Conservation (phyloP, 2,113 vertebrate genomes). For the Odontesthes bonariensis region DNA sequence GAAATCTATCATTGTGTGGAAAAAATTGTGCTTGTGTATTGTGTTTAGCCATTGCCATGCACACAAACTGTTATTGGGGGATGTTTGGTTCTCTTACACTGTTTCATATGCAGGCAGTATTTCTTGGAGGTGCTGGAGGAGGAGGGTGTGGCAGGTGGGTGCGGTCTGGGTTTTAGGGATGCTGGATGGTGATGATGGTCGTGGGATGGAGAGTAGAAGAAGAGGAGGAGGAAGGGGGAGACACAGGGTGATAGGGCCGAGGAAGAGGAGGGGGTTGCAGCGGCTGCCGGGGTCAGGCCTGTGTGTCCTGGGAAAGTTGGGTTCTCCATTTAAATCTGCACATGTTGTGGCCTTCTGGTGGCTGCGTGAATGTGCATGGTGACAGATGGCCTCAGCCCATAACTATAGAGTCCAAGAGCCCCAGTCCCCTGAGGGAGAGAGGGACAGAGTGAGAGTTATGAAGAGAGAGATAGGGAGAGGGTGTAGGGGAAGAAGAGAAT, state of each 20-base stretch:
- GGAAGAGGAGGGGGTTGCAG: slow-evolving; percentile 52
- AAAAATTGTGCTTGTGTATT: slow-evolving; percentile 27
- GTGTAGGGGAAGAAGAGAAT: slow-evolving; percentile 35
- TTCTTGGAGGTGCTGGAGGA: slow-evolving; percentile 52
- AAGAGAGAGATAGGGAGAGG: slow-evolving; percentile 28
- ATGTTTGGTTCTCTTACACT: slow-evolving; percentile 46
- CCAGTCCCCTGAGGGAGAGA: slow-evolving; percentile 62
- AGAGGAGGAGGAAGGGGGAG: slow-evolving; percentile 19
- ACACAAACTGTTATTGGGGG: too few species aligned
- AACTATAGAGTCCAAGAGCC: slow-evolving; percentile 80
- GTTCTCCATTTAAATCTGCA: slow-evolving; percentile 85
- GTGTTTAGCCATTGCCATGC: slow-evolving; percentile 46
- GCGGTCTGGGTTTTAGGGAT: slow-evolving; percentile 52
- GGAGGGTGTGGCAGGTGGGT: slow-evolving; percentile 66
- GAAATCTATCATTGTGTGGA: slow-evolving; percentile 71
- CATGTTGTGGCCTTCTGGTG: slow-evolving; percentile 87
- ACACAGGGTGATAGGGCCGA: slow-evolving; percentile 29
- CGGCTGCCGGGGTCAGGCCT: slow-evolving; percentile 84
- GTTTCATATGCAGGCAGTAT: slow-evolving; percentile 77
- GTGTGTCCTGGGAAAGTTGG: slow-evolving; percentile 87
- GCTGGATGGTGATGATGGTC: slow-evolving; percentile 43
- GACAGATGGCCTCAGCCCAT: slow-evolving; percentile 84
- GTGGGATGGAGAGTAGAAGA: slow-evolving; percentile 36
- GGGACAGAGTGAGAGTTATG: slow-evolving; percentile 38
- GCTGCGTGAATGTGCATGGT: slow-evolving; percentile 77